Evolutionary conservation across 2,113 vertebrate species (phyloP).

Genomic region (Triplophysa rosa): DNA sequence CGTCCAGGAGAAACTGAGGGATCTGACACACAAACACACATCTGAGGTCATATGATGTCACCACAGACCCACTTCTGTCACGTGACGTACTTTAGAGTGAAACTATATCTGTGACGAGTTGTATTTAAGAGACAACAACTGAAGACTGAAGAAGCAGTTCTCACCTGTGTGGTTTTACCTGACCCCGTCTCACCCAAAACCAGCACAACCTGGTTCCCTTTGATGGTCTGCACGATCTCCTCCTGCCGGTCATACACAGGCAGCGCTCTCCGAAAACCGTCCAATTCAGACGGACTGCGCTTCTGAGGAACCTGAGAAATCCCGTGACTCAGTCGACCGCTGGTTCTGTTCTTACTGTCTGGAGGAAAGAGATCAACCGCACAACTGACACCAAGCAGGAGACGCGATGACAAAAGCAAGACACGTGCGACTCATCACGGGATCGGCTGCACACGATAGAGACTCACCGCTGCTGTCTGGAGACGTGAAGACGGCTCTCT

Average conservation of each 20-base stretch:
- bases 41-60: neutral
- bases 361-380: neutral
- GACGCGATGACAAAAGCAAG: neutral
- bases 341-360: constrained; percentile 77
- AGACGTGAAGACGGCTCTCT: constrained; percentile 68
- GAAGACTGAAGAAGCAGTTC: constrained; percentile 1
- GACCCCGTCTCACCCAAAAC: constrained; percentile 95
- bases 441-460: too few species aligned
- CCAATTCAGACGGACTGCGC: constrained; percentile 83
- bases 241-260: constrained; percentile 84
- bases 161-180: constrained; percentile 96
- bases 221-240: constrained; percentile 86
- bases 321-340: constrained; percentile 81
- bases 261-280: constrained; percentile 82
- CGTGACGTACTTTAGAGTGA: too few species aligned
- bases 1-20: constrained; percentile 94
- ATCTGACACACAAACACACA: constrained; percentile 73
- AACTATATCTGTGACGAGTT: too few species aligned
- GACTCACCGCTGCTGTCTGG: constrained; percentile 77
- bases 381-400: too few species aligned
- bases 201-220: constrained; percentile 85
- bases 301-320: constrained; percentile 86
- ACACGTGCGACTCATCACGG: too few species aligned
- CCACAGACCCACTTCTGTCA: neutral
- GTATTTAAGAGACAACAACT: neutral